These are phyloP conservation scores for Schizopygopsis pylzovi DNA, from an alignment of 2,797 vertebrate species.

Conservation along the genomic window DNA sequence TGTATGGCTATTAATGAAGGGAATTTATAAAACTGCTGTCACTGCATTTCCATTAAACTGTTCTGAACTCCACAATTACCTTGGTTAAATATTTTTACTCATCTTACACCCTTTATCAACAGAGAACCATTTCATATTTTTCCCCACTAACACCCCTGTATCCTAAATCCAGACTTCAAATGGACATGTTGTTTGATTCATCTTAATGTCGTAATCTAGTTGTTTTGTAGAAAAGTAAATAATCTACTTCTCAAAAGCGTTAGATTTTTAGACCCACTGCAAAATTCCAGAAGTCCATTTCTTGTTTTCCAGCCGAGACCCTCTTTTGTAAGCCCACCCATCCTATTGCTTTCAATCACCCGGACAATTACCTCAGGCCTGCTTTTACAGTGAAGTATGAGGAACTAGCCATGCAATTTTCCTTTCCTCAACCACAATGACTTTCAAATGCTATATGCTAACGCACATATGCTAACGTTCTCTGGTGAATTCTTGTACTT, in stretches of 20 bases:
- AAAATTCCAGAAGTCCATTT: constrained; percentile 41
- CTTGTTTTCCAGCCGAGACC: constrained; percentile 12
- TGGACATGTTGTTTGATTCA: constrained; percentile 22
- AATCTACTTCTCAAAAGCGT: constrained; percentile 15
- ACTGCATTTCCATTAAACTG: constrained; percentile 67
- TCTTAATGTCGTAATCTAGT: constrained; percentile 28
- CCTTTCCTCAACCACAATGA: constrained; percentile 33
- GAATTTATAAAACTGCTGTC: constrained; percentile 64
- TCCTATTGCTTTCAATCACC: constrained; percentile 53
- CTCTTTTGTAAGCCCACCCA: constrained; percentile 71
- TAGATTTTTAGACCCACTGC: constrained; percentile 29
- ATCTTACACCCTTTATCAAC: constrained; percentile 43
- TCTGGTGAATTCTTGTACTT: constrained; percentile 51
- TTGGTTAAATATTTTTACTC: constrained; percentile 47
- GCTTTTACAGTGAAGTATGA: constrained; percentile 42
- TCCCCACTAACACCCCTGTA: neutral
- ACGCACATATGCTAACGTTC: constrained; percentile 11
- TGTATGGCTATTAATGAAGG: constrained; percentile 72
- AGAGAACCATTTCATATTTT: neutral
- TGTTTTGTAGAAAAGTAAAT: constrained; percentile 22
- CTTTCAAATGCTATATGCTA: constrained; percentile 14
- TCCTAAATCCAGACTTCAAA: constrained; percentile 15
- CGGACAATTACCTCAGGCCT: constrained; percentile 41
- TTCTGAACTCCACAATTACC: constrained; percentile 64
- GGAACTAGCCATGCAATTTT: constrained; percentile 37